Percentiles rank a stretch among this genome's conserved stretches.
These are phyloP conservation scores for Diabrotica virgifera DNA, from an alignment of 1,140 invertebrate genomes.

Conservation along the genomic window DNA sequence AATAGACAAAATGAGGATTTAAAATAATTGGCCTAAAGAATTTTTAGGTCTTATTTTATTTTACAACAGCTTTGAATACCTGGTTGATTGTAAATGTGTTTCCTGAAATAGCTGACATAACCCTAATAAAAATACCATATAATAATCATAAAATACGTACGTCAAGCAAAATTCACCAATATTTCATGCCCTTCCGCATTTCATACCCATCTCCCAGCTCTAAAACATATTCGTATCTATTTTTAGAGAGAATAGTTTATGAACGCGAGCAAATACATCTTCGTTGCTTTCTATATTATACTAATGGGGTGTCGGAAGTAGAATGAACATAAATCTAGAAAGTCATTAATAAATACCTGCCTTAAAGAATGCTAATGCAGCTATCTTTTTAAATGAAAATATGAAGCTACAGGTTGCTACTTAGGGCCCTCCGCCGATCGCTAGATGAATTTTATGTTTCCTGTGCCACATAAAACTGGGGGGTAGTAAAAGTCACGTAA, in stretches of 20 bases:
- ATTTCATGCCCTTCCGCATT: not conserved
- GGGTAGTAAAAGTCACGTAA: too few relatives aligned
- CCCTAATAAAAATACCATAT: too few relatives aligned
- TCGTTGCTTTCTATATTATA: slow-evolving; percentile 3
- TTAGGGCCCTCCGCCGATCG: not conserved
- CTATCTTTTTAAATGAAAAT: not conserved
- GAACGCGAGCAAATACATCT: not conserved
- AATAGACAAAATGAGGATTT: too few relatives aligned
- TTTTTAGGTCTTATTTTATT: too few relatives aligned
- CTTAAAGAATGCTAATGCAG: not conserved
- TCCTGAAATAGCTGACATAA: too few relatives aligned
- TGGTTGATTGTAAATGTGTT: too few relatives aligned
- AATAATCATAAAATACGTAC: not conserved
- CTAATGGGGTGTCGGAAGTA: slow-evolving; percentile 1
- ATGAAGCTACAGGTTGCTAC: not conserved
- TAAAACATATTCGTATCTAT: not conserved
- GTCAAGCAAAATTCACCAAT: not conserved
- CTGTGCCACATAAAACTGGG: too few relatives aligned
- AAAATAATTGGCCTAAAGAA: too few relatives aligned
- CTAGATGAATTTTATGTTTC: too few relatives aligned
- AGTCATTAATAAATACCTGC: not conserved
- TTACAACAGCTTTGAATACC: too few relatives aligned
- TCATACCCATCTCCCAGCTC: not conserved
- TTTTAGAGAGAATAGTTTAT: not conserved
- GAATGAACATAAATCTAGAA: not conserved